Percentiles rank a stretch among this genome's conserved stretches.
Conservation (phyloP, 2,888 invertebrate species). For the Agrotis exclamationis region DNA sequence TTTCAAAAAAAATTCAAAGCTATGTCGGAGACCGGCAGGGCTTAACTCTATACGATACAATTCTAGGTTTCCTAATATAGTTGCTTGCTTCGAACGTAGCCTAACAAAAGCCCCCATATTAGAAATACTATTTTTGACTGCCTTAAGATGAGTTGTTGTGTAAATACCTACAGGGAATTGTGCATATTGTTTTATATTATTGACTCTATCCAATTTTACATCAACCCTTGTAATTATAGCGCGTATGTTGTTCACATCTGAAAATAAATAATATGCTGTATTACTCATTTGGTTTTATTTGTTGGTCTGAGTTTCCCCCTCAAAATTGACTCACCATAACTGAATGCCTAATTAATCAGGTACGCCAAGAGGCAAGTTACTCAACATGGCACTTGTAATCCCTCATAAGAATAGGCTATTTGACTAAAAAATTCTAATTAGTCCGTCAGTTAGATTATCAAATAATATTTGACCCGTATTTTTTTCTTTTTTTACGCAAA, state of each 20-base stretch:
- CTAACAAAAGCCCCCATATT: slow-evolving; percentile 46
- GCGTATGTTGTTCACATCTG: slow-evolving; percentile 76
- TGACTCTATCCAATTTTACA: slow-evolving; percentile 74
- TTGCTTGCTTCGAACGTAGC: slow-evolving; percentile 47
- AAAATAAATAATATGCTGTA: slow-evolving; percentile 80
- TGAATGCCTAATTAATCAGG: not conserved
- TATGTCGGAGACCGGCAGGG: too few relatives aligned
- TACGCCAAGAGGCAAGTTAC: too few relatives aligned
- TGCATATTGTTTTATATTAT: slow-evolving; percentile 81
- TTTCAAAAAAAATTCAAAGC: too few relatives aligned
- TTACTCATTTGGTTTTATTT: slow-evolving; percentile 58
- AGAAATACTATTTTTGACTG: slow-evolving; percentile 61
- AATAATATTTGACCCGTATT: too few relatives aligned
- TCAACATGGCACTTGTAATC: too few relatives aligned
- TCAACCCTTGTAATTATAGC: slow-evolving; percentile 75
- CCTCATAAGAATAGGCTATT: too few relatives aligned
- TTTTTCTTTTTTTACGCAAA: too few relatives aligned
- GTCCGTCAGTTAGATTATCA: too few relatives aligned
- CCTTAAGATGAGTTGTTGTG: slow-evolving; percentile 78
- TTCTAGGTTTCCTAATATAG: not conserved
- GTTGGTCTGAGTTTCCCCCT: slow-evolving; percentile 30
- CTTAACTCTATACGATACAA: too few relatives aligned
- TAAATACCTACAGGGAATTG: slow-evolving; percentile 85
- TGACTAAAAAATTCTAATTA: too few relatives aligned
- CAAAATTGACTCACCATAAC: not conserved